Evolutionary conservation across 2,797 vertebrate genomes (phyloP).

Genomic region (Graptemys geographica): DNA sequence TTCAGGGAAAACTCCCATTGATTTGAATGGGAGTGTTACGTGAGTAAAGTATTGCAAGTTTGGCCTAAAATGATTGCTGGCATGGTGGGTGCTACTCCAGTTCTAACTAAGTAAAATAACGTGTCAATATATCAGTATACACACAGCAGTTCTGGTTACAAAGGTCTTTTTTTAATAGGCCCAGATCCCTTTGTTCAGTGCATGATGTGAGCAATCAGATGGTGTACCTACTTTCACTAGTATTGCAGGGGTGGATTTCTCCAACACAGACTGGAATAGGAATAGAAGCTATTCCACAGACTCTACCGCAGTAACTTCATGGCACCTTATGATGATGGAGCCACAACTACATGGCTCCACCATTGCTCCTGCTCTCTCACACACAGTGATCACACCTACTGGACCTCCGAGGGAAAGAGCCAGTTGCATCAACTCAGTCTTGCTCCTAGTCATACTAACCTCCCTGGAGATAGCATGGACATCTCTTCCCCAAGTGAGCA

Average conservation of each 20-base stretch:
- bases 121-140: rapidly evolving
- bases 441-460: background rate
- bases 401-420: background rate
- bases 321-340: background rate
- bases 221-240: background rate
- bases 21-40: background rate
- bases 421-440: rapidly evolving
- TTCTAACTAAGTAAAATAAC: rapidly evolving
- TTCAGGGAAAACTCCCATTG: background rate
- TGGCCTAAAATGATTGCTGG: background rate
- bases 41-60: rapidly evolving
- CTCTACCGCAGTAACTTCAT: background rate
- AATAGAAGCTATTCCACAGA: background rate
- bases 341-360: rapidly evolving
- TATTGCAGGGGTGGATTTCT: background rate
- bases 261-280: background rate
- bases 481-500: no score
- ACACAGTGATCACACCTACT: background rate
- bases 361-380: background rate
- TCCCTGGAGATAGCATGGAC: no score
- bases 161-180: background rate
- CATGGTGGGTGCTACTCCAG: background rate
- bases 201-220: background rate
- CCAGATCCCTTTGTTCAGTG: no score
- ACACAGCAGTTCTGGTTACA: background rate